Base-by-base conservation (phyloP, 2,113 vertebrate genomes). In the Dicentrarchus labrax region DNA sequence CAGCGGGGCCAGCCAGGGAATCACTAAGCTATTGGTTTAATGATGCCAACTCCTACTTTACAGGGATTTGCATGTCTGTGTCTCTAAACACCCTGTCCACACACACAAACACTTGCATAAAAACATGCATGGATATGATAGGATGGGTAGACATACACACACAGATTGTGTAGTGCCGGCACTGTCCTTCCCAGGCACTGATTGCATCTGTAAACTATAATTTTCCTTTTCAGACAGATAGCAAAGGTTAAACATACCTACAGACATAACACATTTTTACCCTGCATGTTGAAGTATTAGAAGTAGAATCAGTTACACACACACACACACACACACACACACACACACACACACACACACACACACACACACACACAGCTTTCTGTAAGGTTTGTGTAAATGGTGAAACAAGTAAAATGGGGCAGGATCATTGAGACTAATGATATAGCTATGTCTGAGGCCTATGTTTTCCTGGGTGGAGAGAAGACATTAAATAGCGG, bases 1-100 rank as follows among this genome's bases (percentile, higher is more conserved):
- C 78, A 76, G 86, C 56, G 43, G 78, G 82, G 74, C 72, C 82
- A 83, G 83, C 88, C 87, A 79, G 88, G 86, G 88, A 94, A 91
- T 92, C 89, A 76, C 90, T 94, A 93, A 94, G 91, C 93, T 92
- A 90, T 92, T 90, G 89, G 90, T 93, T 93, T 93, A 92, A 92
- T 93, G 88, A 92, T 92, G 90, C 92, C 90, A 91, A 87, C 91
- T 81, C 87, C 89, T 91, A 87, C 92, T 95, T 94, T 89, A 84
- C 78, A 85, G 78, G 83, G 89, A 92, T 94, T 94, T 93, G 69
- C 89, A 88, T 88, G 93, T 93, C 88, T 90, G 81, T 90, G 78
- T 84, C 84, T 86, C 84, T 88, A 89, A 88, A 84, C 86, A 82
- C 80, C 38, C 84, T 72, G 53, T 85, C 65, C 80, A 38, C 77